These are phyloP conservation scores for Phthorimaea operculella DNA, from an alignment of 1,140 invertebrate genomes.

Conservation along the genomic window DNA sequence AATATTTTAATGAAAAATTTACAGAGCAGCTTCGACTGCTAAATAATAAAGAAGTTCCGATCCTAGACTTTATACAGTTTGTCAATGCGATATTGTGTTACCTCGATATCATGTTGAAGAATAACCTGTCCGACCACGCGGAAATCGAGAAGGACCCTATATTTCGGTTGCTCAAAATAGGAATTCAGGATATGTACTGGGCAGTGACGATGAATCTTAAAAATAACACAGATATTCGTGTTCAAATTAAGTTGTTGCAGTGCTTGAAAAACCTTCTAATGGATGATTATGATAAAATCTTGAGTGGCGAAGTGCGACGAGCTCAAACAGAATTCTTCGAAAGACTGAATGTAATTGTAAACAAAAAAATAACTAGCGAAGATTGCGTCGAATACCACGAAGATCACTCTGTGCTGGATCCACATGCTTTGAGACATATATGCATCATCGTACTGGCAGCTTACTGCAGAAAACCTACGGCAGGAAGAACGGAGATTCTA, in stretches of 20 bases:
- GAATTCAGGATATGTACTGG: constrained; percentile 25
- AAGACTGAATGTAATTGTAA: constrained; percentile 36
- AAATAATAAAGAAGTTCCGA: constrained; percentile 17
- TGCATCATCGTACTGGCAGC: constrained; percentile 39
- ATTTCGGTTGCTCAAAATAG: constrained; percentile 21
- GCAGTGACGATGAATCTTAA: constrained; percentile 24
- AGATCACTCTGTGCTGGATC: constrained; percentile 34
- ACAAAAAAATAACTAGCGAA: constrained; percentile 23
- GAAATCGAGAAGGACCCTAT: constrained; percentile 19
- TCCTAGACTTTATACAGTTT: constrained; percentile 27
- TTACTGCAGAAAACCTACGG: constrained; percentile 33
- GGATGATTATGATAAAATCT: constrained; percentile 30
- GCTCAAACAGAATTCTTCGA: constrained; percentile 42
- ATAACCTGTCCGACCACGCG: constrained; percentile 16
- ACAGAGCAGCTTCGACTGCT: constrained; percentile 13
- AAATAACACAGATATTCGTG: constrained; percentile 23
- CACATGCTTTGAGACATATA: constrained; percentile 33
- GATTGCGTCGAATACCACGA: constrained; percentile 29
- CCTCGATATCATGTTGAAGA: constrained; percentile 28
- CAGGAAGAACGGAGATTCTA: constrained; percentile 39
- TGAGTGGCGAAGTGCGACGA: constrained; percentile 27
- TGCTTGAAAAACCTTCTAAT: constrained; percentile 28
- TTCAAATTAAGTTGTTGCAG: constrained; percentile 33
- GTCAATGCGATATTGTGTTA: constrained; percentile 30
- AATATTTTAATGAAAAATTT: constrained; percentile 26